Conservation (phyloP, 2,888 invertebrate genomes). For the Tetheella fluctuosa region DNA sequence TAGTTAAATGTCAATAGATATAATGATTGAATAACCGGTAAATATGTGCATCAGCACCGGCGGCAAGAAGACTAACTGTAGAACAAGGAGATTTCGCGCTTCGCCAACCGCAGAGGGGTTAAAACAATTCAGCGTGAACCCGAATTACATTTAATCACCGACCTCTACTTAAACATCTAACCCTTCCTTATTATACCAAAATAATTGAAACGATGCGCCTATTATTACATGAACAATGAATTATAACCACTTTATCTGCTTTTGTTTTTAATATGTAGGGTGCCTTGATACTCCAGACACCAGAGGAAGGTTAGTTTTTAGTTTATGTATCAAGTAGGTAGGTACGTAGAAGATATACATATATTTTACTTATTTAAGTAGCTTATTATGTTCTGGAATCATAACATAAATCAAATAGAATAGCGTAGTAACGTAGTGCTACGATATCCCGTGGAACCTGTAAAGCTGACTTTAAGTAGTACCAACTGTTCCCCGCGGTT, state of each 20-base stretch:
- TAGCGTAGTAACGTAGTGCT: background rate
- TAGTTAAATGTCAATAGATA: too few relatives aligned
- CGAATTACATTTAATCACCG: slow-evolving; percentile 73
- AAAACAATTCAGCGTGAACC: slow-evolving; percentile 69
- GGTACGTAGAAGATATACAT: too few relatives aligned
- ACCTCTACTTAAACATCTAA: slow-evolving; percentile 64
- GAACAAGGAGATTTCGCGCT: slow-evolving; percentile 83
- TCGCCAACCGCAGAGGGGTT: slow-evolving; percentile 64
- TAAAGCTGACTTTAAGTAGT: background rate
- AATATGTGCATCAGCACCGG: slow-evolving; percentile 31
- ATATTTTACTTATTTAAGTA: background rate
- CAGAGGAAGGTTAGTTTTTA: background rate
- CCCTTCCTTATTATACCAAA: slow-evolving; percentile 70
- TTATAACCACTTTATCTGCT: slow-evolving; percentile 32
- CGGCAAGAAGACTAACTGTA: slow-evolving; percentile 69
- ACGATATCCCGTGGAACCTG: background rate
- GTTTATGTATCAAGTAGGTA: background rate
- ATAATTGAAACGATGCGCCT: slow-evolving; percentile 69
- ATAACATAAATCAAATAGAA: too few relatives aligned
- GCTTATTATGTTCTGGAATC: too few relatives aligned
- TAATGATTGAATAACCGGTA: background rate
- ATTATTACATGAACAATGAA: slow-evolving; percentile 56
- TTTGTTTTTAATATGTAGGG: background rate
- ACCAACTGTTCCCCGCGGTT: too few relatives aligned
- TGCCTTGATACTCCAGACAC: background rate